Evolutionary conservation across 64 coral and sea anemone species (phyloP).

Genomic region (Stichodactyla mertensii): DNA sequence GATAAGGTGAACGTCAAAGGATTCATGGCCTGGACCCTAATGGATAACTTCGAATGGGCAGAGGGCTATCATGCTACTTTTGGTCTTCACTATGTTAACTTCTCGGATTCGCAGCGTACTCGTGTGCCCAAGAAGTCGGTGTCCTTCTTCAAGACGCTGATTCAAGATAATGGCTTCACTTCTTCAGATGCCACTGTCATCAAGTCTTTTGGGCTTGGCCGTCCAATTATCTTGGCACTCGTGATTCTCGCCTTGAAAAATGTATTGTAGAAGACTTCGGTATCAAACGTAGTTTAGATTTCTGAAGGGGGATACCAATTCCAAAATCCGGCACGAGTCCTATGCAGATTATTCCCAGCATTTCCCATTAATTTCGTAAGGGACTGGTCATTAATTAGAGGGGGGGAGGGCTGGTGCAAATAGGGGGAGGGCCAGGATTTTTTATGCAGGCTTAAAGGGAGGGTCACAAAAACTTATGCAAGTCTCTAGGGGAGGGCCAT

Average conservation of each 20-base stretch:
- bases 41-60: conserved; percentile 94
- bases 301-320: not conserved
- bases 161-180: conserved; percentile 47
- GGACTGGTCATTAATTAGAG: too few relatives aligned
- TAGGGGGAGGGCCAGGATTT: too few relatives aligned
- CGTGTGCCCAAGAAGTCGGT: conserved; percentile 75
- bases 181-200: not conserved
- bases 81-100: conserved; percentile 66
- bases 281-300: not conserved
- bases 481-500: too few relatives aligned
- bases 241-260: not conserved
- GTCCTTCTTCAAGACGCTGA: conserved; percentile 47
- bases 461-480: too few relatives aligned
- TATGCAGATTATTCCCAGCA: too few relatives aligned
- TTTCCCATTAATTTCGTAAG: too few relatives aligned
- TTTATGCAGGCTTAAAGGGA: too few relatives aligned
- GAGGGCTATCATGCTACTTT: conserved; percentile 47
- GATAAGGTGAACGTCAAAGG: conserved; percentile 74
- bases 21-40: conserved; percentile 82
- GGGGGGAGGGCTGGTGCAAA: too few relatives aligned
- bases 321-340: too few relatives aligned
- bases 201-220: not conserved
- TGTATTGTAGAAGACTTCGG: not conserved
- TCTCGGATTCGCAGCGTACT: conserved; percentile 39
- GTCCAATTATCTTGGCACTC: not conserved